Evolutionary conservation across 1,140 invertebrate species (phyloP).

Genomic region (Pseudachorutes palmiensis): DNA sequence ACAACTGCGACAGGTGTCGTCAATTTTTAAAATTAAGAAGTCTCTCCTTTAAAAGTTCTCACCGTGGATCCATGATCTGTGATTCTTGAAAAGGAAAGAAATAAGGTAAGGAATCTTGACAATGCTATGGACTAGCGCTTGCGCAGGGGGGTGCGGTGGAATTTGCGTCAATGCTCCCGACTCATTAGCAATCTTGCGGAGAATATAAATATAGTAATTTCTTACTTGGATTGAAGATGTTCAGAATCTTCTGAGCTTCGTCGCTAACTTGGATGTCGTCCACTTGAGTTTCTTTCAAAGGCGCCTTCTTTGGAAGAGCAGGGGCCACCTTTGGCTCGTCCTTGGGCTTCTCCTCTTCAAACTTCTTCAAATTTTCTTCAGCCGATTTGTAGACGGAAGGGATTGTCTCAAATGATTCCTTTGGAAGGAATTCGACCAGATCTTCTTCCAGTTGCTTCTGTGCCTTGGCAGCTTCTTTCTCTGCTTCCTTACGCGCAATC

Average conservation of each 20-base stretch:
- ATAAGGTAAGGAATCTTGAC: too few relatives aligned
- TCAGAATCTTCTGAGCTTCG: conserved; percentile 30
- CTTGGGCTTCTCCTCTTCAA: background rate
- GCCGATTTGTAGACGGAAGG: background rate
- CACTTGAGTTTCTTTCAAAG: background rate
- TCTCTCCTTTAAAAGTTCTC: too few relatives aligned
- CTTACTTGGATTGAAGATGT: conserved; percentile 38
- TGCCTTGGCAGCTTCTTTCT: background rate
- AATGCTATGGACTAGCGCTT: too few relatives aligned
- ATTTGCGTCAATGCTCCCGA: background rate
- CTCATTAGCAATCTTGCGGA: background rate
- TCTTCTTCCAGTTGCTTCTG: conserved; percentile 2
- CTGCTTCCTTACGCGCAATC: background rate
- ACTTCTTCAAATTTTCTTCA: background rate
- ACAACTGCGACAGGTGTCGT: too few relatives aligned
- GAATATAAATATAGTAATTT: background rate
- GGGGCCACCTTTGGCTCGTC: conserved; percentile 3
- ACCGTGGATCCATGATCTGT: too few relatives aligned
- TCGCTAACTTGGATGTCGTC: conserved; percentile 24
- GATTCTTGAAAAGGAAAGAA: too few relatives aligned
- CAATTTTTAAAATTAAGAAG: too few relatives aligned
- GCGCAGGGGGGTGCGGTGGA: too few relatives aligned
- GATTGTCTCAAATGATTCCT: conserved; percentile 14
- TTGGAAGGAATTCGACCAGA: background rate
- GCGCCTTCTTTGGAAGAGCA: background rate